Evolutionary conservation across 2,797 vertebrate species (phyloP).

Genomic region (Chrysocyon brachyurus): DNA sequence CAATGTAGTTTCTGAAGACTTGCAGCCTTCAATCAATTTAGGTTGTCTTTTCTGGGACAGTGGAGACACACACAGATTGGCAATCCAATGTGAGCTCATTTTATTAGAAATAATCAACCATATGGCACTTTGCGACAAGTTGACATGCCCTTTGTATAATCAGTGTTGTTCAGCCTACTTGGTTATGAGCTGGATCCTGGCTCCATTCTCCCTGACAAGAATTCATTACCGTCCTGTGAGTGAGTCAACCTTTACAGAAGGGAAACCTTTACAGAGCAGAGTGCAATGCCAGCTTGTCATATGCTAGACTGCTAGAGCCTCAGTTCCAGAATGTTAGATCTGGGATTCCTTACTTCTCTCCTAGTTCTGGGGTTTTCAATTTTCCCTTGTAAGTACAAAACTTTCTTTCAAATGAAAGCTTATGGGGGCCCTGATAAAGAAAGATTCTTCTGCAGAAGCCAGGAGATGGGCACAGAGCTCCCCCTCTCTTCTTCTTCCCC

Average conservation of each 20-base stretch:
- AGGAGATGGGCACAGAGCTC: background rate
- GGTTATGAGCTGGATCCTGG: background rate
- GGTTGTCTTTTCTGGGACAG: background rate
- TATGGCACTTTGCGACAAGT: background rate
- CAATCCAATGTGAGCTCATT: background rate
- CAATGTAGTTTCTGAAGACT: background rate
- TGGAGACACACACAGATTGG: background rate
- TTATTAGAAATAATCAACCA: background rate
- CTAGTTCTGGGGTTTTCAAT: background rate
- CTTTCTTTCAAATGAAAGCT: background rate
- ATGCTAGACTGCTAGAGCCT: background rate
- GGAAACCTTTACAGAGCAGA: background rate
- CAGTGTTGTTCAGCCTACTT: background rate
- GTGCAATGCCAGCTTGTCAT: rapidly evolving
- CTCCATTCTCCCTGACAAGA: background rate
- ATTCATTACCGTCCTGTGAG: background rate
- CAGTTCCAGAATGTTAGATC: background rate
- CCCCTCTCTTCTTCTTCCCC: background rate
- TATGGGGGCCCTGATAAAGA: background rate
- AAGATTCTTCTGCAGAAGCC: background rate
- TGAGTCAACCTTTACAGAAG: background rate
- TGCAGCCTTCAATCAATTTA: background rate
- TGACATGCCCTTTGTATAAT: background rate
- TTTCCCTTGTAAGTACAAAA: background rate
- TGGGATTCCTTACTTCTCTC: background rate